Percentiles rank a stretch among this genome's conserved stretches.
phyloP scores from a whole-genome alignment of 2,113 vertebrate genomes.

The Piliocolobus tephrosceles region DNA sequence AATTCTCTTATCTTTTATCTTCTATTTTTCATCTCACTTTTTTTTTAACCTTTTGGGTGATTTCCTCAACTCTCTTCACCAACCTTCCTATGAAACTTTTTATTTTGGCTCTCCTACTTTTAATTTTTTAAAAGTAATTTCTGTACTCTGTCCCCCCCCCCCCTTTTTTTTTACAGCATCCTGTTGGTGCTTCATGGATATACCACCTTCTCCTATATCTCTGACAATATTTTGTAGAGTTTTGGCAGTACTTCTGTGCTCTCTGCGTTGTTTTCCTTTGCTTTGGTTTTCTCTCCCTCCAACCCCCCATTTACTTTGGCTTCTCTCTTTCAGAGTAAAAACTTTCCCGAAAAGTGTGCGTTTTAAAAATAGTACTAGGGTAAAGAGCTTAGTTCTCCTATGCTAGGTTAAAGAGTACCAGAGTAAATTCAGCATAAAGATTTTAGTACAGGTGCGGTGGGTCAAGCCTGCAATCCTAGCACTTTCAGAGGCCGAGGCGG shows the following conservation, averaged over 20 bases:
- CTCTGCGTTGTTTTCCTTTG: neutral
- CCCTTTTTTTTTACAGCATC: neutral
- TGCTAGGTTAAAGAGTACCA: neutral
- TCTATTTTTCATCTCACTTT: neutral
- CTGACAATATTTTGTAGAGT: neutral
- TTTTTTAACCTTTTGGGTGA: neutral
- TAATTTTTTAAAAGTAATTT: neutral
- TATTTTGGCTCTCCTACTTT: neutral
- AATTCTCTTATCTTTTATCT: neutral
- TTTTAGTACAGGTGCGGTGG: neutral
- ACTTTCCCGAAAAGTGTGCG: neutral
- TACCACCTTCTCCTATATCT: neutral
- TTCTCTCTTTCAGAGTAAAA: neutral
- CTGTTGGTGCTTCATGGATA: neutral
- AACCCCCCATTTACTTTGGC: neutral
- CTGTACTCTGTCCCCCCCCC: too few relatives aligned
- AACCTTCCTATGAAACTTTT: neutral
- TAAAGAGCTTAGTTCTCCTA: neutral
- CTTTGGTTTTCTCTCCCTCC: neutral
- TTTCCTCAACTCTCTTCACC: neutral
- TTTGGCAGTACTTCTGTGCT: neutral
- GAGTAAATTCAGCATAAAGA: neutral
- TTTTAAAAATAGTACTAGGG: neutral
- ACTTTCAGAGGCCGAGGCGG: too few relatives aligned
- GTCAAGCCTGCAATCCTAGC: too few relatives aligned